Evolutionary conservation across 2,888 invertebrate genomes (phyloP), one percentile per base, ranked within the genome.

Genomic region (Drosophila pegasa): DNA sequence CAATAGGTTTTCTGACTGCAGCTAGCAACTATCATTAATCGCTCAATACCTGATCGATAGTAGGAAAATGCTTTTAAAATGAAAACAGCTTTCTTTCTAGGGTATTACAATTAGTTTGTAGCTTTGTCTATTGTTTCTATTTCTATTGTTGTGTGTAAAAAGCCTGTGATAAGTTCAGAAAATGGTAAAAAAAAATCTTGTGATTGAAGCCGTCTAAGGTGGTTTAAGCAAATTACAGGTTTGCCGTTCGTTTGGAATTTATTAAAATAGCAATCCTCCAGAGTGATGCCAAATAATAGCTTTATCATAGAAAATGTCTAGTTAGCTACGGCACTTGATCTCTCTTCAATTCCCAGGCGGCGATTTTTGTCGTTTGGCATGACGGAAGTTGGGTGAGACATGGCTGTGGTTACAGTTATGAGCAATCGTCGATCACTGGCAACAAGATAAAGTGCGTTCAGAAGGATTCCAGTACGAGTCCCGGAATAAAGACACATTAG

Each of bases 311-410:
- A 33, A 38, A 47, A 47, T 25, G 40, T 22, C 40, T 27, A 61
- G 45, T 18, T 45, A 27, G n/a, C 12, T 16, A 18, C 31, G 25
- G n/a, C 22, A 37, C 20, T 16, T 48, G 14, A 20, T 10, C 33
- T 6, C 20, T 27, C 10, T 9, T 31, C 16, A 9, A 9, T 5
- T 18, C 12, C 8, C 3, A 89, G 87, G 2, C 83, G 85, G 22
- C 41, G 7, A 88, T 89, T 84, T 45, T 80, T 25, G n/a, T n/a
- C n/a, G n/a, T 25, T 9, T 25, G 9, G 25, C n/a, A 25, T 25
- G 25, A 14, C 43, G 20, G 9, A 12, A 20, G 47, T 78, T 9
- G 87, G 72, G 37, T 88, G 76, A 86, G 85, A 66, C 90, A 90
- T 0, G 87, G 79, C 77, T 50, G 70, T 87, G 16, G 68, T 81